A percentile compares a stretch with the other conserved stretches of the same genome.
phyloP scores from a whole-genome alignment of 2,888 invertebrate species.

The Apantesis nais region DNA sequence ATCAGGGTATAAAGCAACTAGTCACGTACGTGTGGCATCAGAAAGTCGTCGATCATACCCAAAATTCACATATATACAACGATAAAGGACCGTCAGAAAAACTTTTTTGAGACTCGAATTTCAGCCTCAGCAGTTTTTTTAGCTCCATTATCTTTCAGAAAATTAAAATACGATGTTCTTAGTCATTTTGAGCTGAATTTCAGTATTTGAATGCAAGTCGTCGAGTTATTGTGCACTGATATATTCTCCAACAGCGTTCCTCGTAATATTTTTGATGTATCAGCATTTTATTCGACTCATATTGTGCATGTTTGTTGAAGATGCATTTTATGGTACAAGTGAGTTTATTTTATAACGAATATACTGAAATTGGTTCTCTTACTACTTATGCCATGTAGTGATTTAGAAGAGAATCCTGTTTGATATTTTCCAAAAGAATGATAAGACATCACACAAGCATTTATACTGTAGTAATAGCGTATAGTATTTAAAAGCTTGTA shows the following conservation, averaged over 20 bases:
- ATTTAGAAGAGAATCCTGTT: background rate
- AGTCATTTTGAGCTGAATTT: constrained; percentile 44
- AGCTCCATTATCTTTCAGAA: constrained; percentile 38
- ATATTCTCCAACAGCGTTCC: constrained; percentile 21
- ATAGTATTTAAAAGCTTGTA: too few species aligned
- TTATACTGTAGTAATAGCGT: too few species aligned
- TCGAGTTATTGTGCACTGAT: constrained; percentile 38
- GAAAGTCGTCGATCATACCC: too few species aligned
- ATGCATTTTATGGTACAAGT: background rate
- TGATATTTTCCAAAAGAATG: background rate
- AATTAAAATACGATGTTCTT: constrained; percentile 44
- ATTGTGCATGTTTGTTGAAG: background rate
- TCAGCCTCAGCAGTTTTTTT: constrained; percentile 6
- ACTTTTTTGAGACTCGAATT: too few species aligned
- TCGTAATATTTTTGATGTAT: constrained; percentile 26
- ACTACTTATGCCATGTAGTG: background rate
- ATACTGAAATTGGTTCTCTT: background rate
- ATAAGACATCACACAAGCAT: too few species aligned
- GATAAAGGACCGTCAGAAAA: background rate
- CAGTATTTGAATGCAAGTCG: constrained; percentile 46
- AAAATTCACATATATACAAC: background rate
- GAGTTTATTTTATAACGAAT: background rate
- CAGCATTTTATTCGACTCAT: constrained; percentile 13
- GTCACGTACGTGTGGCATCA: too few species aligned
- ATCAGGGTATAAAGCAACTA: background rate